Percentiles rank a stretch among this genome's conserved stretches.
Conservation (phyloP, 2,888 invertebrate genomes). For the Harpagoxenus sublaevis region DNA sequence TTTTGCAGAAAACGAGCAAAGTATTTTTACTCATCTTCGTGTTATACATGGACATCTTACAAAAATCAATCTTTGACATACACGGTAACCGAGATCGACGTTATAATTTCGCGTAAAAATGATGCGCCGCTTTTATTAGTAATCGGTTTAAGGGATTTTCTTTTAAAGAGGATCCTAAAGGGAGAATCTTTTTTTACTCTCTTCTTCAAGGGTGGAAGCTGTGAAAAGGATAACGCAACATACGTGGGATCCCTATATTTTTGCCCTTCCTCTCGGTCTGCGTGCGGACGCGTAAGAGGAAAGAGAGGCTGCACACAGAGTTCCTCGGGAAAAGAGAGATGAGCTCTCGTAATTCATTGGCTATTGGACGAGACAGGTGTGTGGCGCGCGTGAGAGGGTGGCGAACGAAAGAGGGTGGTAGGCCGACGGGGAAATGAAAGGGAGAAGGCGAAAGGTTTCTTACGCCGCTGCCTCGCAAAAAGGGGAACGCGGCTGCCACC, state of each 20-base stretch:
- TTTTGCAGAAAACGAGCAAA: not conserved
- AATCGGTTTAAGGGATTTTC: slow-evolving; percentile 55
- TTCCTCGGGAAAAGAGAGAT: not conserved
- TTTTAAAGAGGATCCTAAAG: slow-evolving; percentile 34
- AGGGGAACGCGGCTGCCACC: slow-evolving; percentile 19
- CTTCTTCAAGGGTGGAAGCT: slow-evolving; percentile 17
- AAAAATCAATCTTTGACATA: not conserved
- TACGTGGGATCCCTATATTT: slow-evolving; percentile 31
- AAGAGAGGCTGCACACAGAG: slow-evolving; percentile 3
- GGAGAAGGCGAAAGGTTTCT: slow-evolving; percentile 64
- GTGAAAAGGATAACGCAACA: slow-evolving; percentile 53
- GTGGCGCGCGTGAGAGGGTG: slow-evolving; percentile 13
- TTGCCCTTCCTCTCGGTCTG: not conserved
- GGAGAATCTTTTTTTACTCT: slow-evolving; percentile 29
- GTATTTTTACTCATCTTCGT: not conserved
- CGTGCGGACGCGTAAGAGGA: not conserved
- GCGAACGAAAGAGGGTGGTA: slow-evolving; percentile 47
- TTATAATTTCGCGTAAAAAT: slow-evolving; percentile 29
- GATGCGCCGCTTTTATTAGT: slow-evolving; percentile 42
- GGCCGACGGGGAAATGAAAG: slow-evolving; percentile 49
- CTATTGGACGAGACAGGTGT: slow-evolving; percentile 29
- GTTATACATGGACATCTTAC: not conserved
- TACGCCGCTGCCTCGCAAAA: slow-evolving; percentile 56
- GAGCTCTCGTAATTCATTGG: slow-evolving; percentile 21
- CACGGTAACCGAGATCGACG: not conserved